Evolutionary conservation across 1,140 invertebrate species (phyloP).

Genomic region (Sipha flava): DNA sequence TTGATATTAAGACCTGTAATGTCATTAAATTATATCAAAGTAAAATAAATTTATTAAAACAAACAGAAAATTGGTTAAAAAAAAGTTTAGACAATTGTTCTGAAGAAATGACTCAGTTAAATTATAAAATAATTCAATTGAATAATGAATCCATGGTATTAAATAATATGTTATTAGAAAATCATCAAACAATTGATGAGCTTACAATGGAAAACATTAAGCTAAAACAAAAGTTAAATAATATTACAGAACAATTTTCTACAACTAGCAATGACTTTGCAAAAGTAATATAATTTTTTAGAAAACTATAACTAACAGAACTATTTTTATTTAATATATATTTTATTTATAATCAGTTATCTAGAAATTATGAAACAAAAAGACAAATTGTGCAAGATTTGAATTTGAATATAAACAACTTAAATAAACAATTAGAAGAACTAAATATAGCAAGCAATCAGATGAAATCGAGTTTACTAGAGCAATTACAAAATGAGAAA

Average conservation of each 20-base stretch:
- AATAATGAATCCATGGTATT: neutral
- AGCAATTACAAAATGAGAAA: conserved; percentile 20
- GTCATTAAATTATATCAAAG: neutral
- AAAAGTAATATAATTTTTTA: neutral
- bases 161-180: neutral
- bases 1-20: neutral
- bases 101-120: neutral
- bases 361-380: conserved; percentile 21
- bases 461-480: neutral
- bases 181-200: neutral
- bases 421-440: conserved; percentile 18
- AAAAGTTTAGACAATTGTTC: conserved; percentile 12
- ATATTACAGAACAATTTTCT: neutral
- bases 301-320: neutral
- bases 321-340: neutral
- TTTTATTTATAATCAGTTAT: neutral
- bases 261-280: neutral
- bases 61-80: conserved; percentile 13
- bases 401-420: neutral
- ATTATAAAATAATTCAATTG: neutral
- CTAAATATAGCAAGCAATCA: neutral
- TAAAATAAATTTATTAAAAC: neutral
- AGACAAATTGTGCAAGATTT: neutral
- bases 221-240: neutral
- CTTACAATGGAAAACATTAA: neutral